Evolutionary conservation across 2,797 vertebrate genomes (phyloP), one percentile per base, ranked within the genome.

Genomic region (Enteromius viviparus): DNA sequence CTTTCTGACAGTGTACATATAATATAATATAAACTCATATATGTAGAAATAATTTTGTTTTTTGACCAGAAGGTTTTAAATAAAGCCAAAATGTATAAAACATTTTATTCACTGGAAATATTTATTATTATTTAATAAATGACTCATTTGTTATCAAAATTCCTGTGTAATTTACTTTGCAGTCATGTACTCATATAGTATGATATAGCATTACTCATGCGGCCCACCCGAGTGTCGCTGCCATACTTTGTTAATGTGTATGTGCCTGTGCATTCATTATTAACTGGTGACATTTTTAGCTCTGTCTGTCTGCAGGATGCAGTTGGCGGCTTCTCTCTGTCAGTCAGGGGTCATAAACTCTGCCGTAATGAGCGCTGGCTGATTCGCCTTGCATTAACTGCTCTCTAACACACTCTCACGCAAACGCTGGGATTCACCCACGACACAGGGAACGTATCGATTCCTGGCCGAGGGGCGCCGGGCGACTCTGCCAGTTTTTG

Each of bases 351-450:
- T 87, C 87, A 85, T 88, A 87, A 88, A 87, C 81, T 91, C 92
- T 89, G 71, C 89, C 68, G 85, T 81, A 84, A 89, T 91, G 93
- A 92, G 93, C 93, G 85, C 87, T 51, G 93, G 29, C 91, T 88
- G 84, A 92, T 92, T 93, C 91, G 90, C 89, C 83, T 78, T 84
- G 87, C 91, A 91, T 92, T 91, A 93, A 92, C 91, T 91, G 90
- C 84, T 89, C 88, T 84, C 78, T 83, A 89, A 89, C 90, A 90
- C 93, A 90, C 91, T 91, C 90, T 89, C 88, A 53, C 87, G 88
- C 91, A 91, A 93, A 92, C 87, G 89, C 89, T 80, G 92, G 91
- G 91, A 94, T 92, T 93, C 93, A 90, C 89, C 79, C 88, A 91
- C 91, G 92, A 92, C 90, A 90, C 89, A 87, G 83, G 60, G 86